phyloP scores from a whole-genome alignment of 2,888 invertebrate genomes.

The Vandiemenella viatica region DNA sequence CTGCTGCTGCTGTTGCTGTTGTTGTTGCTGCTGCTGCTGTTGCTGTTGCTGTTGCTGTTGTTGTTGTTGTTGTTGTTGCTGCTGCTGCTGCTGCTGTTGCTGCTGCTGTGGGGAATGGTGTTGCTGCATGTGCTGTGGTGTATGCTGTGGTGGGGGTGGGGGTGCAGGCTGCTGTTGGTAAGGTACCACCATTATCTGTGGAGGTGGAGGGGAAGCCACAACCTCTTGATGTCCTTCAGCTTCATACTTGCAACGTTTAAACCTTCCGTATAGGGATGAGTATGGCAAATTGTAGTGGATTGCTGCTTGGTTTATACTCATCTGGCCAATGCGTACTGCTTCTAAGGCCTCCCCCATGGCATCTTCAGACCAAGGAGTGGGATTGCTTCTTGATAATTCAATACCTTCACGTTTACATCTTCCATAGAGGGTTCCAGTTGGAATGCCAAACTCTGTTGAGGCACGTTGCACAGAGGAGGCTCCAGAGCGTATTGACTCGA shows the following conservation, averaged over 20 bases:
- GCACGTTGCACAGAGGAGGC: constrained; percentile 74
- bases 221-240: constrained; percentile 29
- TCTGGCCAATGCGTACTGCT: constrained; percentile 72
- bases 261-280: constrained; percentile 75
- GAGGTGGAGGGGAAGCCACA: constrained; percentile 11
- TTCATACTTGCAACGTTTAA: constrained; percentile 74
- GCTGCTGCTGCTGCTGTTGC: constrained; percentile 13
- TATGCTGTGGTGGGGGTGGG: constrained; percentile 8
- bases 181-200: constrained; percentile 15
- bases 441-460: constrained; percentile 73
- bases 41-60: constrained; percentile 8
- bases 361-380: constrained; percentile 89
- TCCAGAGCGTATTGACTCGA: constrained; percentile 66
- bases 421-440: constrained; percentile 76
- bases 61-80: constrained; percentile 14
- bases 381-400: constrained; percentile 72
- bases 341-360: constrained; percentile 83
- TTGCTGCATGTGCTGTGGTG: constrained; percentile 9
- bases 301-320: constrained; percentile 87
- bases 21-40: constrained; percentile 7
- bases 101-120: constrained; percentile 13
- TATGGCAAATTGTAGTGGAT: constrained; percentile 84
- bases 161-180: constrained; percentile 11
- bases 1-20: constrained; percentile 10
- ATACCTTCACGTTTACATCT: constrained; percentile 81